Evolutionary conservation across 2,113 vertebrate genomes (phyloP).

Genomic region (Fukomys damarensis): DNA sequence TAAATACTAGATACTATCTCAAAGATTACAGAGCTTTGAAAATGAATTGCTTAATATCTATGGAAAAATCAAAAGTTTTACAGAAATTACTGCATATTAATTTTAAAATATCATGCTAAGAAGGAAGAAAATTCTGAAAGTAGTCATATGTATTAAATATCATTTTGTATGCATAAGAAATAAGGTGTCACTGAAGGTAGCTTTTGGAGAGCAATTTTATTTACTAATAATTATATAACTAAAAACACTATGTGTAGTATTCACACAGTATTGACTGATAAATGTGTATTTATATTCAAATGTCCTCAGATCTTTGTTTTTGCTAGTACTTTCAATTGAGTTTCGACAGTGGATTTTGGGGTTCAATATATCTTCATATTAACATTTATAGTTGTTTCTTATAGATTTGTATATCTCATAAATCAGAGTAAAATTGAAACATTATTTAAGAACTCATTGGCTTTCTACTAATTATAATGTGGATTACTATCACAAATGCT

Average conservation of each 20-base stretch:
- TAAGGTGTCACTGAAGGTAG: neutral
- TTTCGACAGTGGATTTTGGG: neutral
- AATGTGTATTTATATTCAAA: neutral
- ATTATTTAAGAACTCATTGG: neutral
- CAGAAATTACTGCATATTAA: conserved; percentile 16
- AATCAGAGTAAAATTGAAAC: neutral
- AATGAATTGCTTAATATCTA: neutral
- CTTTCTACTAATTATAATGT: neutral
- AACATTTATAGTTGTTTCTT: neutral
- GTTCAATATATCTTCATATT: neutral
- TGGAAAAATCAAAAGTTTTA: neutral
- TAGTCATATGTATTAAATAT: neutral
- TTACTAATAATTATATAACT: neutral
- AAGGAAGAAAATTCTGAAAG: neutral
- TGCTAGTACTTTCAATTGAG: neutral
- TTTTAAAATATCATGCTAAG: neutral
- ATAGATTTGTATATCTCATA: neutral
- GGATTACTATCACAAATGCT: neutral
- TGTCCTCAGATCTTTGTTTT: neutral
- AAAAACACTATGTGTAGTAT: neutral
- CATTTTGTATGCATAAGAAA: neutral
- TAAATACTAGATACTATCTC: neutral
- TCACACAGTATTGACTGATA: neutral
- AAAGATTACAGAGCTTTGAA: conserved; percentile 4
- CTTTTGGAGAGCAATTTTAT: neutral